Percentiles rank a stretch among this genome's conserved stretches.
phyloP scores from a whole-genome alignment of 2,888 invertebrate genomes.

The Brenthis ino region DNA sequence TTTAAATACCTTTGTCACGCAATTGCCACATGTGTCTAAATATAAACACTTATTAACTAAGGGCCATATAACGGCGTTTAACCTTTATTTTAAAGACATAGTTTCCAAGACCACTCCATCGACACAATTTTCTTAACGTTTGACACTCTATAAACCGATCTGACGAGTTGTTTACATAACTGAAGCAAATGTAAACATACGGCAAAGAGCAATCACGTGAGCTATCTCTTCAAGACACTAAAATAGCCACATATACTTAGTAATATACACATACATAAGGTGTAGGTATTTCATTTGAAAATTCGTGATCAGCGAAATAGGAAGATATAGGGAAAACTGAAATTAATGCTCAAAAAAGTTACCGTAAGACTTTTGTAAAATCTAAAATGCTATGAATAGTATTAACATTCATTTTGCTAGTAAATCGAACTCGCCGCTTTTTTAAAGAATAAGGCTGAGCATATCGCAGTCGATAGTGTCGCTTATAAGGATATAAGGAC shows the following conservation, averaged over 20 bases:
- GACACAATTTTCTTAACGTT: conserved; percentile 49
- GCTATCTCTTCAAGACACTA: conserved; percentile 36
- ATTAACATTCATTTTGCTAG: too few relatives aligned
- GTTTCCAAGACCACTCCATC: conserved; percentile 44
- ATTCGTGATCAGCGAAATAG: too few relatives aligned
- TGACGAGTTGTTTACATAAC: conserved; percentile 58
- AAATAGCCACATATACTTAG: conserved; percentile 9
- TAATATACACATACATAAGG: not conserved
- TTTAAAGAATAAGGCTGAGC: too few relatives aligned
- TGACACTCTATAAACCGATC: conserved; percentile 54
- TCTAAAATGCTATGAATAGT: too few relatives aligned
- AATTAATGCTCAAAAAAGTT: too few relatives aligned
- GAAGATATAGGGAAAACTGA: too few relatives aligned
- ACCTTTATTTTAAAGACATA: conserved; percentile 57
- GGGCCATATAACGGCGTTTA: conserved; percentile 59
- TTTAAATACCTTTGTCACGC: conserved; percentile 75
- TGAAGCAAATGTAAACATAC: conserved; percentile 52
- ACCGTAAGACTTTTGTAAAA: too few relatives aligned
- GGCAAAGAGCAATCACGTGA: conserved; percentile 38
- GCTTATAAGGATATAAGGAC: too few relatives aligned
- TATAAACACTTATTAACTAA: conserved; percentile 40
- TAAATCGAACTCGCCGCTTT: too few relatives aligned
- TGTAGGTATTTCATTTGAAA: too few relatives aligned
- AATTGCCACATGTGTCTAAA: conserved; percentile 45
- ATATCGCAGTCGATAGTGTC: too few relatives aligned